phyloP scores from a whole-genome alignment of 2,797 vertebrate species.

The Siniperca scherzeri region DNA sequence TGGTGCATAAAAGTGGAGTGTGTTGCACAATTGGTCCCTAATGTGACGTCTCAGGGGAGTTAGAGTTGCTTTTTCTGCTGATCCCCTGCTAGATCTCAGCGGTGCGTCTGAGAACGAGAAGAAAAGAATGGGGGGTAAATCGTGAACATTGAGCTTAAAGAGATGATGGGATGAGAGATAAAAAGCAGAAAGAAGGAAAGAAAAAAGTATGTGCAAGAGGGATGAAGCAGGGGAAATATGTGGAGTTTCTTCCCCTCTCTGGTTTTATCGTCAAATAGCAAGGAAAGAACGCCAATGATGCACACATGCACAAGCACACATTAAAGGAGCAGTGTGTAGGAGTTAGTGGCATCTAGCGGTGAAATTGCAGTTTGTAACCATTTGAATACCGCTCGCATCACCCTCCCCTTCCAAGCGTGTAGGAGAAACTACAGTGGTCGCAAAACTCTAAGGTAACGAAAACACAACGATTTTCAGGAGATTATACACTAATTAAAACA shows the following conservation, averaged over 20 bases:
- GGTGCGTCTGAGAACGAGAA: conserved; percentile 10
- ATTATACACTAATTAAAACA: too few relatives aligned
- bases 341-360: too few relatives aligned
- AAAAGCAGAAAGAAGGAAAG: not conserved
- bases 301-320: not conserved
- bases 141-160: conserved; percentile 17
- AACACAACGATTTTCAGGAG: too few relatives aligned
- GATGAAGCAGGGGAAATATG: conserved; percentile 10
- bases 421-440: too few relatives aligned
- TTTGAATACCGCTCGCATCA: too few relatives aligned
- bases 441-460: too few relatives aligned
- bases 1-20: conserved; percentile 44
- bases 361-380: too few relatives aligned
- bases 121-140: conserved; percentile 11
- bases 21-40: conserved; percentile 37
- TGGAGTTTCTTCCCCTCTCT: conserved; percentile 33
- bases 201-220: not conserved
- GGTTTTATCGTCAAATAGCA: conserved; percentile 59
- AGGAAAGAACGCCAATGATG: conserved; percentile 10
- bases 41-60: conserved; percentile 22
- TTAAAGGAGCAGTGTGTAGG: too few relatives aligned
- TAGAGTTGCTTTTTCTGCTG: conserved; percentile 30
- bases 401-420: too few relatives aligned
- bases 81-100: conserved; percentile 30
- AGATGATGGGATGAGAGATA: conserved; percentile 19